A percentile compares a stretch with the other conserved stretches of the same genome.
phyloP scores from a whole-genome alignment of 1,140 invertebrate genomes.

The Drosophila obscura region DNA sequence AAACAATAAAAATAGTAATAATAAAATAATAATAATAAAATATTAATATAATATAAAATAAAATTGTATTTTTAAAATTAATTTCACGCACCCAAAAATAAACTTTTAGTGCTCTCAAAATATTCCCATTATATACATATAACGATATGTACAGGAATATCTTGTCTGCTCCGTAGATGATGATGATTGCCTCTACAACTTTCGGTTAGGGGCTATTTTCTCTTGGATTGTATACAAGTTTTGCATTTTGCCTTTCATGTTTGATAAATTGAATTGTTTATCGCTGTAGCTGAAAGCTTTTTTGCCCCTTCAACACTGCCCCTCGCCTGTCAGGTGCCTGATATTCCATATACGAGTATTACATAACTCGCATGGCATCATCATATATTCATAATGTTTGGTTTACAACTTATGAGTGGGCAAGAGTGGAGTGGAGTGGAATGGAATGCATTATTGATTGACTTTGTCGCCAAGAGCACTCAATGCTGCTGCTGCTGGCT shows the following conservation, averaged over 20 bases:
- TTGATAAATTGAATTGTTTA: constrained; percentile 65
- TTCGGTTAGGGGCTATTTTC: too few relatives aligned
- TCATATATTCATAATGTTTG: constrained; percentile 52
- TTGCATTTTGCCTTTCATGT: constrained; percentile 1
- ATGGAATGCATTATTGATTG: constrained; percentile 58
- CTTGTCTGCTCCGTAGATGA: too few relatives aligned
- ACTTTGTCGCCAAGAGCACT: constrained; percentile 22
- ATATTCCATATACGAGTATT: constrained; percentile 38
- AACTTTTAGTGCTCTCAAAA: too few relatives aligned
- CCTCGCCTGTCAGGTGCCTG: constrained; percentile 45
- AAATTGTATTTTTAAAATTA: too few relatives aligned
- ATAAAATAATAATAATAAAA: too few relatives aligned
- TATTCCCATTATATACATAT: too few relatives aligned
- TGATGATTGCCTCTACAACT: too few relatives aligned
- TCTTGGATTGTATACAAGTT: not conserved
- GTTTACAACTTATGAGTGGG: constrained; percentile 47
- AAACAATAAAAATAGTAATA: too few relatives aligned
- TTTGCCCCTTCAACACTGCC: constrained; percentile 1
- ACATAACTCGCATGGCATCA: constrained; percentile 1
- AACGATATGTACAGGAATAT: too few relatives aligned
- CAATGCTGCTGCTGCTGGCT: not conserved
- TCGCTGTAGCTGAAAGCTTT: constrained; percentile 8
- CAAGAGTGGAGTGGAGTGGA: constrained; percentile 1
- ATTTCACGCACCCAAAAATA: too few relatives aligned
- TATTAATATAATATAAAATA: too few relatives aligned